Evolutionary conservation across 2,113 vertebrate species (phyloP).

Genomic region (Pachyramphus minor): DNA sequence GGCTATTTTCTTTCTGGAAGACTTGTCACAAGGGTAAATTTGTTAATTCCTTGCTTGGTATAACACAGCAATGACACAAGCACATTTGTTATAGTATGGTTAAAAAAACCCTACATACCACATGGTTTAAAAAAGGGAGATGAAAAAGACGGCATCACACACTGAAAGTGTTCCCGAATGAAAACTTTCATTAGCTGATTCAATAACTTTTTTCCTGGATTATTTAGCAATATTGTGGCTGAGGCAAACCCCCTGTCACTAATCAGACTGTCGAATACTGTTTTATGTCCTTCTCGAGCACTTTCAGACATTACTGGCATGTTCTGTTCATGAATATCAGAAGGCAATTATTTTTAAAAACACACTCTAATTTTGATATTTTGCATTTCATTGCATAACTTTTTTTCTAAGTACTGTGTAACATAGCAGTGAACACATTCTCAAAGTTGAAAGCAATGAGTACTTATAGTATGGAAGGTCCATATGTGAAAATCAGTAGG

Average conservation of each 20-base stretch:
- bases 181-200: neutral
- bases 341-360: neutral
- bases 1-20: neutral
- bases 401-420: neutral
- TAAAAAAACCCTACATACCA: neutral
- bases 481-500: constrained; percentile 24
- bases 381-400: neutral
- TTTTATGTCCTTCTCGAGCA: rapidly evolving
- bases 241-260: neutral
- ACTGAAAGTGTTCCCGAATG: neutral
- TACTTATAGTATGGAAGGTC: neutral
- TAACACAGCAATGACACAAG: neutral
- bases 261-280: neutral
- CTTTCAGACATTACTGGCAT: neutral
- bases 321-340: neutral
- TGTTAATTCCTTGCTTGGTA: neutral
- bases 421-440: neutral
- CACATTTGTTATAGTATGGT: neutral
- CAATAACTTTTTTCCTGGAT: neutral
- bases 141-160: neutral
- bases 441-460: neutral
- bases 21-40: neutral
- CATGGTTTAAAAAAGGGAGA: neutral
- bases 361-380: neutral
- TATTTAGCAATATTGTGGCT: neutral